phyloP scores from a whole-genome alignment of 2,797 vertebrate genomes.

The Oreochromis mossambicus region DNA sequence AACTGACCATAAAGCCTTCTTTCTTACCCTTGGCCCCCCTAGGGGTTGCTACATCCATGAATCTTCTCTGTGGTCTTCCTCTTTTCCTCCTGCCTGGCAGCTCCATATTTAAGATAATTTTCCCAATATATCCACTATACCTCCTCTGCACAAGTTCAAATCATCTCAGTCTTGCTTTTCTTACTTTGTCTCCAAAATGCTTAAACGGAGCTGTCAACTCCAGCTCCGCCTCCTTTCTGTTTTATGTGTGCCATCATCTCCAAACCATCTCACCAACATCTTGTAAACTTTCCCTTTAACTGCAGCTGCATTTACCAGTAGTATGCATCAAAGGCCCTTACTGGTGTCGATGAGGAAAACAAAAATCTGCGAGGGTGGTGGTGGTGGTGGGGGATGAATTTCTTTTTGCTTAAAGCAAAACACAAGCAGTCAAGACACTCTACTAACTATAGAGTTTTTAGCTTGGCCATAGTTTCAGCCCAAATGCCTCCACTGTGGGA shows the following conservation, averaged over 20 bases:
- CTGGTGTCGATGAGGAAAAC: not conserved
- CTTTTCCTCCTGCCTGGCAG: not conserved
- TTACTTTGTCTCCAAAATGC: not conserved
- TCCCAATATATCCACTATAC: not conserved
- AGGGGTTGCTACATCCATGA: not conserved
- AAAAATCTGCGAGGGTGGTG: not conserved
- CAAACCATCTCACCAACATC: not conserved
- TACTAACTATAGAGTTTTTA: not conserved
- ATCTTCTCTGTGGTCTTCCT: not conserved
- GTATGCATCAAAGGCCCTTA: not conserved
- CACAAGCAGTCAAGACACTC: not conserved
- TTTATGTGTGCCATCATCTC: not conserved
- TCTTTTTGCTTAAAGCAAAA: not conserved
- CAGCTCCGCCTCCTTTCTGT: not conserved
- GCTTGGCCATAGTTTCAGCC: not conserved
- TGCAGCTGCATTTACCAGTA: not conserved
- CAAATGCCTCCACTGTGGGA: not conserved
- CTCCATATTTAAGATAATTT: not conserved
- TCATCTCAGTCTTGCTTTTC: not conserved
- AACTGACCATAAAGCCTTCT: not conserved
- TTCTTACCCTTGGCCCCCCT: not conserved
- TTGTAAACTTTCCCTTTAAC: not conserved
- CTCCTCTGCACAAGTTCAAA: not conserved
- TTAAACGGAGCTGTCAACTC: fast-evolving
- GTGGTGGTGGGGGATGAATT: not conserved